Evolutionary conservation across 2,888 invertebrate genomes (phyloP).

Genomic region (Incurvaria masculella): DNA sequence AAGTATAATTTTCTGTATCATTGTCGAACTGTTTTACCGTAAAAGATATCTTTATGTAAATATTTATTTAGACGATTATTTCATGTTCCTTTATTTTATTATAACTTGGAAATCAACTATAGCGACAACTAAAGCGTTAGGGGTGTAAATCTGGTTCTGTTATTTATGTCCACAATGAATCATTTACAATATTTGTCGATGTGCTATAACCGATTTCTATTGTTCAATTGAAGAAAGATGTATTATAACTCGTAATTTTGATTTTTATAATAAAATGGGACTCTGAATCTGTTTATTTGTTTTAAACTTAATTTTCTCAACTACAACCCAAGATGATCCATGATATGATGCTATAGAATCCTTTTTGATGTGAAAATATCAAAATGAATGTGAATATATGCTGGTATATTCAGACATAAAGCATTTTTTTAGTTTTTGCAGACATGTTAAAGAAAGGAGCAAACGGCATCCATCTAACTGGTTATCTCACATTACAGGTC

Average conservation of each 20-base stretch:
- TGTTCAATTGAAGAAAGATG: conserved; percentile 53
- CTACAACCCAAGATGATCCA: no score
- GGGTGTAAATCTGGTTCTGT: conserved; percentile 42
- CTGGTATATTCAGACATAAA: no score
- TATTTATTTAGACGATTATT: not conserved
- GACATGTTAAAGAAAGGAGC: no score
- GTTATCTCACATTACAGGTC: no score
- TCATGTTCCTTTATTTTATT: not conserved
- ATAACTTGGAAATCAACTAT: conserved; percentile 13
- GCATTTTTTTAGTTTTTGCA: no score
- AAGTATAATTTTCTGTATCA: not conserved
- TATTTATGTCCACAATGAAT: conserved; percentile 51
- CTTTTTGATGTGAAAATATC: no score
- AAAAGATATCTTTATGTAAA: not conserved
- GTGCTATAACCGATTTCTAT: conserved; percentile 51
- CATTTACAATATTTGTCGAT: conserved; percentile 47
- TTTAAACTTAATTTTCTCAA: no score
- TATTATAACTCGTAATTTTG: conserved; percentile 58
- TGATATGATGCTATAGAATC: no score
- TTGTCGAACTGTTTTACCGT: not conserved
- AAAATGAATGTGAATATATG: no score
- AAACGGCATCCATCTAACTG: no score
- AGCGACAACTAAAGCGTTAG: conserved; percentile 27
- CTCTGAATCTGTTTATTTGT: conserved; percentile 56
- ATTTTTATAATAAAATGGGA: conserved; percentile 58